Conservation (phyloP, 2,113 vertebrate genomes). For the Thymallus thymallus region DNA sequence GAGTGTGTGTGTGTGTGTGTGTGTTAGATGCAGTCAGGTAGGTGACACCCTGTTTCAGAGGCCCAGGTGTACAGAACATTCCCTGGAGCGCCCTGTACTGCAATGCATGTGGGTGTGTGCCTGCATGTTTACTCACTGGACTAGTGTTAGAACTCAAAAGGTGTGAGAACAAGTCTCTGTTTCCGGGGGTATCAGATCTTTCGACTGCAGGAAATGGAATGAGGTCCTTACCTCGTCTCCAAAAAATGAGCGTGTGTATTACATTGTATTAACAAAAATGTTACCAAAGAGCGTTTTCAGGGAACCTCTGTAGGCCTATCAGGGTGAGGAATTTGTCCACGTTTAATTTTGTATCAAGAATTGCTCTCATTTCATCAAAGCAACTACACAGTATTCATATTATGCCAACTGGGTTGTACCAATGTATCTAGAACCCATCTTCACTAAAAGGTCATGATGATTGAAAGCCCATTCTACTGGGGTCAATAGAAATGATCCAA, state of each 20-base stretch:
- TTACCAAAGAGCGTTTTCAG: too few species aligned
- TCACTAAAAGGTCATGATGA: slow-evolving; percentile 22
- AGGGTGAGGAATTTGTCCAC: too few species aligned
- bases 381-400: too few species aligned
- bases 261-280: too few species aligned
- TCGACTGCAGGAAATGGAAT: not conserved
- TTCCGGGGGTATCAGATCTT: slow-evolving; percentile 53
- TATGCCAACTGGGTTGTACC: too few species aligned
- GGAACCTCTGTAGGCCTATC: too few species aligned
- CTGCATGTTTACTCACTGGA: slow-evolving; percentile 52
- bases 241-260: too few species aligned
- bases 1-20: not conserved
- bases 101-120: too few species aligned
- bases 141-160: slow-evolving; percentile 49
- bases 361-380: too few species aligned
- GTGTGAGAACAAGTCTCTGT: slow-evolving; percentile 56
- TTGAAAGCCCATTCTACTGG: slow-evolving; percentile 24
- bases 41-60: slow-evolving; percentile 17
- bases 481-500: slow-evolving; percentile 43
- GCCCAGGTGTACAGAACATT: slow-evolving; percentile 10
- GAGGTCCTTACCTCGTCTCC: not conserved
- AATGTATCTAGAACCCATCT: not conserved
- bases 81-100: not conserved
- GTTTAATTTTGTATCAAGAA: too few species aligned
- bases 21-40: slow-evolving; percentile 9